Percentiles rank a stretch among this genome's conserved stretches.
These are phyloP conservation scores for Mythimna ferrago DNA, from an alignment of 2,888 invertebrate species.

Conservation along the genomic window DNA sequence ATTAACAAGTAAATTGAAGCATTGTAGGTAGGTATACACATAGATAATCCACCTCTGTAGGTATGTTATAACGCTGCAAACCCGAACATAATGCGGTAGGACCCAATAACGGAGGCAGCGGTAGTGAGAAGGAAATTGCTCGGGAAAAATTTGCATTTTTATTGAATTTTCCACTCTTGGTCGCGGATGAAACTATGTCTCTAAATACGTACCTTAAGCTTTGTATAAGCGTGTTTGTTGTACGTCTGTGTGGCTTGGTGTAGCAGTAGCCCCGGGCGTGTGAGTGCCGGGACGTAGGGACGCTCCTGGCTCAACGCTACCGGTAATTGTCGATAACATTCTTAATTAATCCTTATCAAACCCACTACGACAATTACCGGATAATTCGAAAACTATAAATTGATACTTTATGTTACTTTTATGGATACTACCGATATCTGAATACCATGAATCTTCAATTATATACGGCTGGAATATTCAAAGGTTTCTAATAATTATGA, in stretches of 20 bases:
- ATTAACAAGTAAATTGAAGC: slow-evolving; percentile 80
- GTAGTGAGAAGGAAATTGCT: slow-evolving; percentile 86
- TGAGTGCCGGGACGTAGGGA: slow-evolving; percentile 69
- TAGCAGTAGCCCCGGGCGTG: slow-evolving; percentile 61
- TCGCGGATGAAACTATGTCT: slow-evolving; percentile 86
- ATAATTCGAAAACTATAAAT: slow-evolving; percentile 65
- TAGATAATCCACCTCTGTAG: slow-evolving; percentile 72
- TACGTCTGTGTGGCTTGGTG: slow-evolving; percentile 66
- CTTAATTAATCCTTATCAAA: slow-evolving; percentile 60
- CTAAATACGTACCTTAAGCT: slow-evolving; percentile 86
- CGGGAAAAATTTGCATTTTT: slow-evolving; percentile 88
- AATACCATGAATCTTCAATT: slow-evolving; percentile 63
- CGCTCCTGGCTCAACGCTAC: slow-evolving; percentile 59
- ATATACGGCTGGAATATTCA: slow-evolving; percentile 58
- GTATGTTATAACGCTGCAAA: slow-evolving; percentile 76
- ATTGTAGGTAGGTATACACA: slow-evolving; percentile 65
- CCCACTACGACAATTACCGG: slow-evolving; percentile 57
- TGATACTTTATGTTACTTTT: slow-evolving; percentile 64
- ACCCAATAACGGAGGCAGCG: slow-evolving; percentile 83
- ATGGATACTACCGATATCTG: slow-evolving; percentile 56
- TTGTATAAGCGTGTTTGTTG: slow-evolving; percentile 77
- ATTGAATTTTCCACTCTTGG: slow-evolving; percentile 89
- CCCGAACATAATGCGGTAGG: slow-evolving; percentile 82
- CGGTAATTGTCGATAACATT: slow-evolving; percentile 68
- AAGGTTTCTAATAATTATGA: slow-evolving; percentile 58